These are phyloP conservation scores for Plutomurus gul DNA, from an alignment of 1,140 invertebrate genomes.

Conservation along the genomic window DNA sequence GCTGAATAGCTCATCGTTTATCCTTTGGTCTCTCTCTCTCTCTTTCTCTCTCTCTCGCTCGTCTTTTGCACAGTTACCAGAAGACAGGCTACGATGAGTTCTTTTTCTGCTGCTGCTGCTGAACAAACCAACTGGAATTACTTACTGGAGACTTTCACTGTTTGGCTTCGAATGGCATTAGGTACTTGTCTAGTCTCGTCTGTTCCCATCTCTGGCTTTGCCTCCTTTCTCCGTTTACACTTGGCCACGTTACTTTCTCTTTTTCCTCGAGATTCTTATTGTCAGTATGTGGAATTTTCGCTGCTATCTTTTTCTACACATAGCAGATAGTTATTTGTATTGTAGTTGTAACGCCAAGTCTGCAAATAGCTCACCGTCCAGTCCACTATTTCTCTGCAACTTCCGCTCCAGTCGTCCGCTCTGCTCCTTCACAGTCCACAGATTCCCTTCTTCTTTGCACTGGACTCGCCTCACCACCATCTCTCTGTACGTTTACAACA, in stretches of 20 bases:
- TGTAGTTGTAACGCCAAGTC: not conserved
- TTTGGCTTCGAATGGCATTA: not conserved
- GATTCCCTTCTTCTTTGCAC: constrained; percentile 6
- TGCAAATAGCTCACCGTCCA: not conserved
- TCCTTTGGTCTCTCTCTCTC: not conserved
- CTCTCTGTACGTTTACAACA: too few species aligned
- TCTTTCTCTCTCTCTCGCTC: not conserved
- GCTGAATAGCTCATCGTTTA: not conserved
- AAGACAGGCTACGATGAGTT: not conserved
- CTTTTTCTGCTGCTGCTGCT: too few species aligned
- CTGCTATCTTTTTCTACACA: not conserved
- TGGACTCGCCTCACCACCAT: not conserved
- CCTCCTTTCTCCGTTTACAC: not conserved
- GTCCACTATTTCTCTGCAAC: not conserved
- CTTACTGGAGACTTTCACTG: constrained; percentile 16
- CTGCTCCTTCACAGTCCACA: constrained; percentile 17
- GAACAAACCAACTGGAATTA: constrained; percentile 2
- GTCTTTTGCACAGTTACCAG: not conserved
- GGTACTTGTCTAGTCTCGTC: too few species aligned
- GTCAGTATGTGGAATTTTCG: not conserved
- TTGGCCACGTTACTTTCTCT: not conserved
- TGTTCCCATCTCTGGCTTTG: not conserved
- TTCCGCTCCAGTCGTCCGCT: constrained; percentile 2
- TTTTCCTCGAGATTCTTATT: not conserved
- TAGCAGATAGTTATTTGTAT: not conserved